Evolutionary conservation across 2,888 invertebrate species (phyloP).

Genomic region (Zhengitettix transpicula): DNA sequence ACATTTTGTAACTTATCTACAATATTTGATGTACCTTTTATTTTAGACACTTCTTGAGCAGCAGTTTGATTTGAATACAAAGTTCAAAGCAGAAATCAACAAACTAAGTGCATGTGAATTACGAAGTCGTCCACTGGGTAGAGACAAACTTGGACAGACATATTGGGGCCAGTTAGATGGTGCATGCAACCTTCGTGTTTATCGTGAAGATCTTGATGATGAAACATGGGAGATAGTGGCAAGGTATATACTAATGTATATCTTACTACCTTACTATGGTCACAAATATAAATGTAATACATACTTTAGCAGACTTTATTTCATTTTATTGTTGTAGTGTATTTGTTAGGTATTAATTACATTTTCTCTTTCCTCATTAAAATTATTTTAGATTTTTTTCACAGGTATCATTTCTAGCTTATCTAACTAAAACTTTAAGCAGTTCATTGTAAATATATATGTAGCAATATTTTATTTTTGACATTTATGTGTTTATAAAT

Average conservation of each 20-base stretch:
- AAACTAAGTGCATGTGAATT: conserved; percentile 62
- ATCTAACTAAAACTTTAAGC: too few relatives aligned
- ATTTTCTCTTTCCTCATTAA: too few relatives aligned
- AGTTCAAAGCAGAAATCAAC: conserved; percentile 80
- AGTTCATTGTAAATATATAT: too few relatives aligned
- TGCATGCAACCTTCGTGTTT: conserved; percentile 77
- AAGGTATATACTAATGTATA: conserved; percentile 32
- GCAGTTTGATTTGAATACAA: conserved; percentile 87
- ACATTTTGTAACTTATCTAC: background rate
- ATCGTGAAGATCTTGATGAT: conserved; percentile 90
- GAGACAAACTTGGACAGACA: conserved; percentile 75
- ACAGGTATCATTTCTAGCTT: too few relatives aligned
- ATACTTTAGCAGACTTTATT: too few relatives aligned
- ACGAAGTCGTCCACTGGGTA: conserved; percentile 74
- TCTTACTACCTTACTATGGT: too few relatives aligned
- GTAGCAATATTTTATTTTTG: too few relatives aligned
- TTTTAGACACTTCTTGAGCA: conserved; percentile 71
- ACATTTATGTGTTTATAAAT: too few relatives aligned
- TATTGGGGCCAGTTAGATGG: conserved; percentile 91
- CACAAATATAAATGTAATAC: too few relatives aligned
- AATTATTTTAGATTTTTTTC: too few relatives aligned
- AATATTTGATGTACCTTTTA: conserved; percentile 10
- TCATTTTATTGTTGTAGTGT: too few relatives aligned
- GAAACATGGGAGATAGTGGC: conserved; percentile 90
- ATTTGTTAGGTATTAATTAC: too few relatives aligned